These are phyloP conservation scores for Daktulosphaira vitifoliae DNA, from an alignment of 1,140 invertebrate genomes.

Conservation along the genomic window DNA sequence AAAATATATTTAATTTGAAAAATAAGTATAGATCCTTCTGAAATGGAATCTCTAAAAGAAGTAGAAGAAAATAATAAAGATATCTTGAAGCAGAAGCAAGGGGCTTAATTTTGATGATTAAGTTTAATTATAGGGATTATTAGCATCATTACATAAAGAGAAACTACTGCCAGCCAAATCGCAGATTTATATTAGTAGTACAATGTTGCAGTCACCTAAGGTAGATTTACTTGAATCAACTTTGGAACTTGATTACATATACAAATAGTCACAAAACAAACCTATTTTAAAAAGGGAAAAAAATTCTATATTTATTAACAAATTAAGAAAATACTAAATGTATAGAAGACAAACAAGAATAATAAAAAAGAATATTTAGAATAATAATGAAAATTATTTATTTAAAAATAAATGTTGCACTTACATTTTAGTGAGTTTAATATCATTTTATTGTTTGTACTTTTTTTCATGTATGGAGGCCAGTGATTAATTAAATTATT, in stretches of 20 bases:
- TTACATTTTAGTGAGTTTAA: constrained; percentile 9
- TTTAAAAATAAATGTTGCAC: neutral
- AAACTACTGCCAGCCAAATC: constrained; percentile 35
- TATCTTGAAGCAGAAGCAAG: constrained; percentile 45
- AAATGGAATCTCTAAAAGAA: constrained; percentile 45
- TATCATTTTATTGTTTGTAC: constrained; percentile 2
- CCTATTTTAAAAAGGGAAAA: constrained; percentile 23
- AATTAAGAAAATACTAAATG: constrained; percentile 9
- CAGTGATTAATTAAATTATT: too few species aligned
- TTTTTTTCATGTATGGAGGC: too few species aligned
- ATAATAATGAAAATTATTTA: neutral
- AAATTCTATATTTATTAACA: neutral
- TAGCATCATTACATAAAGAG: constrained; percentile 48
- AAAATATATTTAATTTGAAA: too few species aligned
- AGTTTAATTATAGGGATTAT: constrained; percentile 60
- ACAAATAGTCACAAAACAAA: constrained; percentile 24
- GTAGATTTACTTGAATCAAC: constrained; percentile 32
- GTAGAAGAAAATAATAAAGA: constrained; percentile 47
- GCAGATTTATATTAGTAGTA: constrained; percentile 21
- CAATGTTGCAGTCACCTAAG: constrained; percentile 19
- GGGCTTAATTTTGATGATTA: constrained; percentile 59
- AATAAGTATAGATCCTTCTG: constrained; percentile 42
- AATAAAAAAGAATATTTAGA: neutral
- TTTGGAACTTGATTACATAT: constrained; percentile 30
- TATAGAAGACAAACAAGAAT: constrained; percentile 1